Base-by-base conservation (phyloP, 2,888 invertebrate species). In the Sminthurides aquaticus region DNA sequence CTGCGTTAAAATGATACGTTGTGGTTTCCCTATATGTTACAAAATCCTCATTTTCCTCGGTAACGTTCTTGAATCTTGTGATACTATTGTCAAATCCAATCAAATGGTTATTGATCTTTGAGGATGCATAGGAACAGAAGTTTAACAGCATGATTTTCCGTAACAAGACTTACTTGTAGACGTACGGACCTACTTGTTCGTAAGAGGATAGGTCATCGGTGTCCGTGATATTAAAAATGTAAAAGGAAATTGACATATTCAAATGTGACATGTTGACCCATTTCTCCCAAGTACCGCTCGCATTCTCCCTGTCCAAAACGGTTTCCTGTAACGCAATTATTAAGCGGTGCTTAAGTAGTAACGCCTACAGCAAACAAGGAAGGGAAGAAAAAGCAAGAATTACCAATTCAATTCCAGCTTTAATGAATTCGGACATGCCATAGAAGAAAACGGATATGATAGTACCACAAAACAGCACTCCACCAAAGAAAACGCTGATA, bases 31-130 rank as follows among this genome's bases (percentile, higher is more conserved):
- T n/a, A 27, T 49, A 64, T 18, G 55, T 64, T 15, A 64, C 34
- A 2, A 60, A 49, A n/a, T 54, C 64, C 25, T 52, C 60, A 55
- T 64, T 60, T 15, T 48, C 27, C 8, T 64, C 55, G 58, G 8
- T 18, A 8, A 11, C 64, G 58, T 26, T 58, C 25, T 54, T 64
- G 58, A 18, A 58, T 64, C 11, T n/a, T n/a, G n/a, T n/a, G n/a
- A n/a, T n/a, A n/a, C n/a, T n/a, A n/a, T n/a, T n/a, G n/a, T n/a
- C n/a, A n/a, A n/a, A n/a, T n/a, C n/a, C n/a, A n/a, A n/a, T n/a
- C n/a, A n/a, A n/a, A n/a, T n/a, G n/a, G n/a, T n/a, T n/a, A n/a
- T n/a, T n/a, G n/a, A n/a, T n/a, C n/a, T n/a, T n/a, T n/a, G n/a
- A n/a, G n/a, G n/a, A n/a, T n/a, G n/a, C n/a, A n/a, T n/a, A n/a